Evolutionary conservation across 2,888 invertebrate species (phyloP), one percentile per base, ranked within the genome.

Genomic region (Ennomos quercinarius): DNA sequence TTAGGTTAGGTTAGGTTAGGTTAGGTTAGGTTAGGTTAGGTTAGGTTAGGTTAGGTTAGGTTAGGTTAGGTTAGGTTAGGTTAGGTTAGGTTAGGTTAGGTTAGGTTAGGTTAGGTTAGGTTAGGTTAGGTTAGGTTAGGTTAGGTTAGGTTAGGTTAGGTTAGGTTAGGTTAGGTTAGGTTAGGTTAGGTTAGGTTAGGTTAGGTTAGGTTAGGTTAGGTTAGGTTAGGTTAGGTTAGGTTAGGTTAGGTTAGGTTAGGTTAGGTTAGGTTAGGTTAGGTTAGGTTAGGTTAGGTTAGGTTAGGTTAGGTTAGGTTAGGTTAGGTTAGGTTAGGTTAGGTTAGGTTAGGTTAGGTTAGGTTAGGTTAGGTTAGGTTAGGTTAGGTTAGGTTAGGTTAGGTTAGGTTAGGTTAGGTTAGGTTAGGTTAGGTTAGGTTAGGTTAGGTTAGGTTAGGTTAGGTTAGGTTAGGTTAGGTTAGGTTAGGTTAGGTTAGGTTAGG

Each of bases 261-360:
- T 48, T 48, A 62, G 51, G 51, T 50, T 57, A 57, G 61, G 53
- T 57, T 57, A 53, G 61, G 57, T 61, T 57, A 53, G 57, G 57
- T 63, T 41, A 44, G 44, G 44, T 44, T 44, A 44, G 44, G 44
- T 44, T 64, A 64, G 61, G 53, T 58, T 61, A 58, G 61, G 61
- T 61, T 61, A 61, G 49, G 49, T 49, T 49, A 49, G 49, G 49
- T n/a, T n/a, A n/a, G n/a, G n/a, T n/a, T n/a, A n/a, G n/a, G 40
- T 50, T 39, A 36, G 47, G 56, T 63, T 64, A 64, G 64, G 64
- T 64, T 64, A 64, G 64, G 66, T 66, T 66, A 63, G 61, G 64
- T 67, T 63, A 64, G 63, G 65, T 63, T 64, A 64, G 64, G 64
- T 64, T 64, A 64, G 64, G 66, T 66, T 66, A 63, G 61, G 64